Conservation (phyloP, 2,797 vertebrate species). For the Enteromius mattozi region DNA sequence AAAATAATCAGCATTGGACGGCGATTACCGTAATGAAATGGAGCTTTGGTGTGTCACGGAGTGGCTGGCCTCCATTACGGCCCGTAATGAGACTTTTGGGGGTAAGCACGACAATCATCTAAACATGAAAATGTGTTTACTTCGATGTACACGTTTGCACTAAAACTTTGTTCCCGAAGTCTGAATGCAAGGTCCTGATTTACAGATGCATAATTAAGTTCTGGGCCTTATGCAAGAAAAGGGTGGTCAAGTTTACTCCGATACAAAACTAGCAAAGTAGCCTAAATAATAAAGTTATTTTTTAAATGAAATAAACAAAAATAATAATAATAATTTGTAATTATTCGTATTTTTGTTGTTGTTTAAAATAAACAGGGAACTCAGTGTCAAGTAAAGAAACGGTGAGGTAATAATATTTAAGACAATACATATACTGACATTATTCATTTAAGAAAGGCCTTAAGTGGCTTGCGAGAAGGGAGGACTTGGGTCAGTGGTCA, state of each 20-base stretch:
- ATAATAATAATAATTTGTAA: neutral
- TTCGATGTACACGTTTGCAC: constrained; percentile 49
- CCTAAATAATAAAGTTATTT: neutral
- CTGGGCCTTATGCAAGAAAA: constrained; percentile 3
- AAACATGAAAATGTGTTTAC: constrained; percentile 56
- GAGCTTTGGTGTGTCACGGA: constrained; percentile 96
- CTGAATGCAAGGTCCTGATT: neutral
- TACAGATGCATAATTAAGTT: neutral
- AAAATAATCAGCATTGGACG: constrained; percentile 99
- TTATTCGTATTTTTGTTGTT: neutral
- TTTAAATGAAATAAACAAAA: neutral
- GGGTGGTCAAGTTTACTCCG: neutral
- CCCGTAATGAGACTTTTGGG: constrained; percentile 93
- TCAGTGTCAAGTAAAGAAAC: neutral
- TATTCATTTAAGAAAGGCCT: constrained; percentile 59
- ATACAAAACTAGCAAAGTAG: neutral
- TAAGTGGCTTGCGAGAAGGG: constrained; percentile 69
- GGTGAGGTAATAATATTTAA: constrained; percentile 5
- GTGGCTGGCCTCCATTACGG: constrained; percentile 96
- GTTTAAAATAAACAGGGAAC: neutral
- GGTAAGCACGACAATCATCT: constrained; percentile 65
- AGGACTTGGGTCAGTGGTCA: constrained; percentile 83
- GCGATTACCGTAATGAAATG: constrained; percentile 99
- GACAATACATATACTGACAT: constrained; percentile 28
- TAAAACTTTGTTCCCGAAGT: constrained; percentile 52